Evolutionary conservation across 2,888 invertebrate species (phyloP).

Genomic region (Pyrrhosoma nymphula): DNA sequence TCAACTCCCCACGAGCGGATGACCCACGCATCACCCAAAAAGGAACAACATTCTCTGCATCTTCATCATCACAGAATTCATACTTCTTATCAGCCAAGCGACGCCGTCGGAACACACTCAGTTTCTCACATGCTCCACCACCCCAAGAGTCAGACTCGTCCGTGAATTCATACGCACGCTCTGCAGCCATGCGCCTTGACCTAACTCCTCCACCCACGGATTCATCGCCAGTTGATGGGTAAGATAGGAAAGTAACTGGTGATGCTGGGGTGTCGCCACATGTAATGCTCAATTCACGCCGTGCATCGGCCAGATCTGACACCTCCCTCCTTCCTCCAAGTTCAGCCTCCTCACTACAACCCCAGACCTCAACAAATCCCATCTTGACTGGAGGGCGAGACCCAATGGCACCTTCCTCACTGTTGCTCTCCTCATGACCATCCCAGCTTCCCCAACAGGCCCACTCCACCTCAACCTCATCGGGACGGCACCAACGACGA

Average conservation of each 20-base stretch:
- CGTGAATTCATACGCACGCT: slow-evolving; percentile 91
- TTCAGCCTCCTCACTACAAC: slow-evolving; percentile 47
- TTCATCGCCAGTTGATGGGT: slow-evolving; percentile 48
- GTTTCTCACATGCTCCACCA: slow-evolving; percentile 87
- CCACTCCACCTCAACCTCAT: slow-evolving; percentile 57
- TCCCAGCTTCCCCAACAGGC: slow-evolving; percentile 58
- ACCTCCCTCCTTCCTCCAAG: slow-evolving; percentile 61
- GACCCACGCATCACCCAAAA: slow-evolving; percentile 71
- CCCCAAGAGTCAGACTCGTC: slow-evolving; percentile 84
- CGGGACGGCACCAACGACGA: slow-evolving; percentile 54
- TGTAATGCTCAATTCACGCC: slow-evolving; percentile 52
- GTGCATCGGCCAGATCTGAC: slow-evolving; percentile 49
- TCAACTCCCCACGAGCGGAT: slow-evolving; percentile 53
- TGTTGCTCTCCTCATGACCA: slow-evolving; percentile 29
- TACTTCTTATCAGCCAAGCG: slow-evolving; percentile 94
- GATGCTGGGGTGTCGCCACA: slow-evolving; percentile 50
- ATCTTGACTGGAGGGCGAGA: slow-evolving; percentile 28
- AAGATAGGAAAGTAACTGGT: slow-evolving; percentile 56
- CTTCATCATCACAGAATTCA: slow-evolving; percentile 87
- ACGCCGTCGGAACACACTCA: slow-evolving; percentile 91
- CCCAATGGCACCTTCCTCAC: slow-evolving; percentile 42
- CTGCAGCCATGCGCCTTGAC: slow-evolving; percentile 79
- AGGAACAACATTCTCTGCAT: slow-evolving; percentile 83
- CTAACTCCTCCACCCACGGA: slow-evolving; percentile 36
- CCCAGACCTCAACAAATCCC: slow-evolving; percentile 55